Evolutionary conservation across 2,113 vertebrate genomes (phyloP).

Genomic region (Ceuthmochares aereus): DNA sequence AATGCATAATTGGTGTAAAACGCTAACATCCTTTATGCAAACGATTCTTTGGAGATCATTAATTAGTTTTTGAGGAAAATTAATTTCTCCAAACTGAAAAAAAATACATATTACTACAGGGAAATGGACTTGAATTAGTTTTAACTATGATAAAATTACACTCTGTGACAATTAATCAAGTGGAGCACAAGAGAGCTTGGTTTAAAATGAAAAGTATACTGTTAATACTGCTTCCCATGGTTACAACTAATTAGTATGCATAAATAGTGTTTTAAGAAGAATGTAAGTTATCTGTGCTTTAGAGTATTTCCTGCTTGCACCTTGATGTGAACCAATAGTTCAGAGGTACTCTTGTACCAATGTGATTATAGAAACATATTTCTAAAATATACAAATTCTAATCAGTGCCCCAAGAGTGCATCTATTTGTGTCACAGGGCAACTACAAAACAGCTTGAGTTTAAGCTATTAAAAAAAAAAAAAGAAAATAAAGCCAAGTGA

Average conservation of each 20-base stretch:
- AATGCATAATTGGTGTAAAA: slow-evolving; percentile 64
- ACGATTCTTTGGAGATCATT: slow-evolving; percentile 73
- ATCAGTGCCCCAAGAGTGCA: neutral
- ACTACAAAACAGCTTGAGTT: slow-evolving; percentile 34
- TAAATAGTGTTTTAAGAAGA: slow-evolving; percentile 49
- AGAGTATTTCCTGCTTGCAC: neutral
- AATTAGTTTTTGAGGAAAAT: slow-evolving; percentile 75
- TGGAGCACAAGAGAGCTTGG: slow-evolving; percentile 44
- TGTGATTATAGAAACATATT: neutral
- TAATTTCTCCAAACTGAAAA: slow-evolving; percentile 68
- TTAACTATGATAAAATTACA: slow-evolving; percentile 74
- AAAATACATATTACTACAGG: slow-evolving; percentile 64
- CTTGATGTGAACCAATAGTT: neutral
- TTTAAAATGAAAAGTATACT: slow-evolving; percentile 53
- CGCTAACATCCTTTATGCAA: slow-evolving; percentile 64
- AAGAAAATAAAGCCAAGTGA: neutral
- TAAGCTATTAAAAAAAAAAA: neutral
- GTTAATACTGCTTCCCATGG: slow-evolving; percentile 18
- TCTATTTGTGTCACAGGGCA: neutral
- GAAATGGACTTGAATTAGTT: slow-evolving; percentile 68
- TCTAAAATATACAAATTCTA: slow-evolving; percentile 47
- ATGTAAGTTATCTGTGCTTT: neutral
- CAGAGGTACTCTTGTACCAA: neutral
- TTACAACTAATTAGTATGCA: slow-evolving; percentile 52
- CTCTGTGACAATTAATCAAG: slow-evolving; percentile 68